A percentile compares a stretch with the other conserved stretches of the same genome.
phyloP scores from a whole-genome alignment of 2,888 invertebrate genomes.

The Beris chalybata region DNA sequence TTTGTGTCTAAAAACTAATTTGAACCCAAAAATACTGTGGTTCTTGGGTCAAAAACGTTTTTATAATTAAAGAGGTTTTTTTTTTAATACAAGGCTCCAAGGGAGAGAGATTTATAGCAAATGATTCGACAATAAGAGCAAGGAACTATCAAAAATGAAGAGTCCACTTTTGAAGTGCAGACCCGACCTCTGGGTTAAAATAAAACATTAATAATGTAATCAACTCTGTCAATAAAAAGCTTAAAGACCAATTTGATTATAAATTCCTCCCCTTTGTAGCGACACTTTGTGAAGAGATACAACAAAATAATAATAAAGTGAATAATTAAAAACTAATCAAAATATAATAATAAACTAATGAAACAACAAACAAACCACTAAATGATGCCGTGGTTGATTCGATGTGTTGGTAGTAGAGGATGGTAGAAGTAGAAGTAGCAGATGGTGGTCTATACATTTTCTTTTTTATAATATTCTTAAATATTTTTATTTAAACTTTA shows the following conservation, averaged over 20 bases:
- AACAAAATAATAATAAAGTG: conserved; percentile 25
- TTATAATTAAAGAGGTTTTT: conserved; percentile 6
- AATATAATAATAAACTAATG: conserved; percentile 41
- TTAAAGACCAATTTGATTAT: not conserved
- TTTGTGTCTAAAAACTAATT: not conserved
- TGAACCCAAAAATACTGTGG: no score
- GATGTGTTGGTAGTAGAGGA: conserved; percentile 40
- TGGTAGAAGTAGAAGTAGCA: conserved; percentile 35
- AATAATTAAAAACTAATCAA: conserved; percentile 26
- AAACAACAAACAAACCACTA: conserved; percentile 45
- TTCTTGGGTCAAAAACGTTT: not conserved
- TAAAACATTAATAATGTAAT: not conserved
- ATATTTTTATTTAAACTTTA: conserved; percentile 16
- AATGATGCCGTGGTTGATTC: conserved; percentile 44
- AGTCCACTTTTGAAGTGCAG: no score
- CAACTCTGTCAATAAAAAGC: no score
- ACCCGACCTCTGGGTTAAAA: no score
- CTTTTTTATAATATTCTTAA: no score
- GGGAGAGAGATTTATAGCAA: not conserved
- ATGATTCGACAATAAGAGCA: no score
- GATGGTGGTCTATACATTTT: conserved; percentile 20
- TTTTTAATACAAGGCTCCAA: not conserved
- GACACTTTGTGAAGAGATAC: conserved; percentile 17
- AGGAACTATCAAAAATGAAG: no score
- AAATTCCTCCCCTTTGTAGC: conserved; percentile 11